These are phyloP conservation scores for Jacana jacana DNA, from an alignment of 2,113 vertebrate genomes.

Conservation along the genomic window DNA sequence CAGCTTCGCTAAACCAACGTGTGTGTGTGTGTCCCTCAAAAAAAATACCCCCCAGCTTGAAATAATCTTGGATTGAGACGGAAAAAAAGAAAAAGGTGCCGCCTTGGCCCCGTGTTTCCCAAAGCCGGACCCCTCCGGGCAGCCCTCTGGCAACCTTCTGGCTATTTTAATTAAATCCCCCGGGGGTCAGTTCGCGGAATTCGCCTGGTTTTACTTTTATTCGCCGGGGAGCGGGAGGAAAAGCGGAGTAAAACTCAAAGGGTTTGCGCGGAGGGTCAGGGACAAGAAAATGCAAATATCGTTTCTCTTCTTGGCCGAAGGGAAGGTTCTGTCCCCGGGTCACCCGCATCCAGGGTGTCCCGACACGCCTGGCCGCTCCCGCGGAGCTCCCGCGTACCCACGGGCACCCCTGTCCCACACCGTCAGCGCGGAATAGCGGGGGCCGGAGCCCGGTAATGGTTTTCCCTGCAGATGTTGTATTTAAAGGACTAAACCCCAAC, in stretches of 20 bases:
- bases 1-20: background rate
- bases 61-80: background rate
- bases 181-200: no score
- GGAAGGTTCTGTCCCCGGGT: background rate
- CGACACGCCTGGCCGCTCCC: background rate
- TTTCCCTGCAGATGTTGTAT: background rate
- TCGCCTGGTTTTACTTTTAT: background rate
- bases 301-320: background rate
- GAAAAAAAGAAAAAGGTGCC: background rate
- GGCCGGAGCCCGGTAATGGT: background rate
- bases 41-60: background rate
- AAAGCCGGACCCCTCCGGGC: background rate
- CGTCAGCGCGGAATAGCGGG: background rate
- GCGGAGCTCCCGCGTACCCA: background rate
- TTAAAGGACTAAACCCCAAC: conserved; percentile 5
- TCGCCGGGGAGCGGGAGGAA: background rate
- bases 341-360: background rate
- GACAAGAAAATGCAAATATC: background rate
- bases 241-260: background rate
- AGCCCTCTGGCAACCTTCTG: background rate
- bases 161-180: background rate
- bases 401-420: background rate
- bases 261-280: background rate
- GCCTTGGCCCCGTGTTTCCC: background rate
- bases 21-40: no score